Conservation (phyloP, 1,140 invertebrate species). For the Musca domestica region DNA sequence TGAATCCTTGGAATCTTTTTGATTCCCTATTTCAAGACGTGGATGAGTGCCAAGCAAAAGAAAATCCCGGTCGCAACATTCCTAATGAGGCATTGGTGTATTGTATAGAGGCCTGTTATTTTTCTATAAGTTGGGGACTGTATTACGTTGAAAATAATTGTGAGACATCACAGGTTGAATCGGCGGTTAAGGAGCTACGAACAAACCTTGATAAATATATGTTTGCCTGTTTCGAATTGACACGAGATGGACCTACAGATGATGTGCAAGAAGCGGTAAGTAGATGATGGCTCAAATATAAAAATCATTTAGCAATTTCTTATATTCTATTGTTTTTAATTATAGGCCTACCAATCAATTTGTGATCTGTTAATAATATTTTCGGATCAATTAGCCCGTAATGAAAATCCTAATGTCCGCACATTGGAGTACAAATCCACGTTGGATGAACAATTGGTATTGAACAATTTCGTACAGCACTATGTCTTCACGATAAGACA, state of each 20-base stretch:
- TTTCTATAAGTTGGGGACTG: slow-evolving; percentile 86
- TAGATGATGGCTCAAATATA: background rate
- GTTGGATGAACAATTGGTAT: slow-evolving; percentile 71
- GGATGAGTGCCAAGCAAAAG: slow-evolving; percentile 45
- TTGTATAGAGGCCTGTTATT: slow-evolving; percentile 84
- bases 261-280: slow-evolving; percentile 60
- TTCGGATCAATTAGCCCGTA: slow-evolving; percentile 75
- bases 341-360: slow-evolving; percentile 85
- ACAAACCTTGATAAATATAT: slow-evolving; percentile 73
- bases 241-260: slow-evolving; percentile 58
- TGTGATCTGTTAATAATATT: slow-evolving; percentile 96
- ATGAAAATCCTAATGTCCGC: slow-evolving; percentile 62
- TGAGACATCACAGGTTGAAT: slow-evolving; percentile 54
- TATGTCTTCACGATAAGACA: slow-evolving; percentile 76
- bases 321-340: background rate
- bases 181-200: slow-evolving; percentile 58
- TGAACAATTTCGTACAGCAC: slow-evolving; percentile 89
- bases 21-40: slow-evolving; percentile 85
- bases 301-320: background rate
- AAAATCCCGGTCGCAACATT: slow-evolving; percentile 53
- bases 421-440: slow-evolving; percentile 83
- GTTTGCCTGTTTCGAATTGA: slow-evolving; percentile 69
- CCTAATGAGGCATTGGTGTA: slow-evolving; percentile 79
- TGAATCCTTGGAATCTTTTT: slow-evolving; percentile 87
- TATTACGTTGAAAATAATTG: slow-evolving; percentile 74